Evolutionary conservation across 2,113 vertebrate genomes (phyloP).

Genomic region (Oreocharis arfaki): DNA sequence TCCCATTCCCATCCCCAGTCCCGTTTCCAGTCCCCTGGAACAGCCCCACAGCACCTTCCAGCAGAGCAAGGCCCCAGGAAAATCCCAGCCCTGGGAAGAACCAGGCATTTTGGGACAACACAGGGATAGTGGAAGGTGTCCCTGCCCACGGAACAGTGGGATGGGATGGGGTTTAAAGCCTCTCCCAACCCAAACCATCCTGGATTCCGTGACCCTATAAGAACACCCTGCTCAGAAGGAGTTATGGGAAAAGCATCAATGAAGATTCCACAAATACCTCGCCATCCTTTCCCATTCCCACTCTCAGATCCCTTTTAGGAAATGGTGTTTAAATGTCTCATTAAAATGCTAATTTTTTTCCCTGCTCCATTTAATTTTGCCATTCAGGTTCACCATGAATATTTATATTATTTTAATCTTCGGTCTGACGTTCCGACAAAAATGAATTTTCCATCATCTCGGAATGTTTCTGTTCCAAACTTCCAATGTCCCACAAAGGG

Average conservation of each 20-base stretch:
- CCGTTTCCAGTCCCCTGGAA: background rate
- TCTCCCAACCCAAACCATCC: background rate
- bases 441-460: background rate
- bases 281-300: background rate
- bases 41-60: background rate
- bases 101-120: background rate
- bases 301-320: background rate
- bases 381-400: background rate
- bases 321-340: background rate
- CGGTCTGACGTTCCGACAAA: background rate
- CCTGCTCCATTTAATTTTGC: background rate
- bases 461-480: background rate
- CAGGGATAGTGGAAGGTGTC: background rate
- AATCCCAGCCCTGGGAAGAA: background rate
- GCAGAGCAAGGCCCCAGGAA: background rate
- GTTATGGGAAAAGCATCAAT: background rate
- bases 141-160: background rate
- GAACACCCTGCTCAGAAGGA: background rate
- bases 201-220: background rate
- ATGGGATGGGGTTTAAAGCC: background rate
- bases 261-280: background rate
- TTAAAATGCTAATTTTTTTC: background rate
- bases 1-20: background rate
- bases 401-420: background rate
- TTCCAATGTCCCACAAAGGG: background rate